Evolutionary conservation across 2,797 vertebrate species (phyloP).

Genomic region (Clarias platycephalus): DNA sequence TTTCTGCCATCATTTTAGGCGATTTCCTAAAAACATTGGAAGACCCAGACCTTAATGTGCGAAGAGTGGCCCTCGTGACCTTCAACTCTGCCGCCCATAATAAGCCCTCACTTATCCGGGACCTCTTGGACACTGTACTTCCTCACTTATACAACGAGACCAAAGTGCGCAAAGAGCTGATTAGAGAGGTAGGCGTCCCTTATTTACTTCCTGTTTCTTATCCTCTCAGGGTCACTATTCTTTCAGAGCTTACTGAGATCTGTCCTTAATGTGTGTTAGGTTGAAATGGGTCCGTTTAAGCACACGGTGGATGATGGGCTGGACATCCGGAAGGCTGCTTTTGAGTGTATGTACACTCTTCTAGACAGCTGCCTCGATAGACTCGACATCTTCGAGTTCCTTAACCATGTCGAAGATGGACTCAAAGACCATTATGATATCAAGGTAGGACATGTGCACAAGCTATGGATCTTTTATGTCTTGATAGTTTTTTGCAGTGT

Average conservation of each 20-base stretch:
- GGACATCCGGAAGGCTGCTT: constrained; percentile 89
- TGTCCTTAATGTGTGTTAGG: constrained; percentile 66
- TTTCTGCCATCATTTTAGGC: constrained; percentile 68
- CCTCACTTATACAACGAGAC: constrained; percentile 92
- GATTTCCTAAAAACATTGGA: constrained; percentile 90
- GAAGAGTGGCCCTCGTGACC: constrained; percentile 87
- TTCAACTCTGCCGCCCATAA: constrained; percentile 92
- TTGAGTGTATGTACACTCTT: constrained; percentile 92
- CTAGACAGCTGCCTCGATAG: constrained; percentile 89
- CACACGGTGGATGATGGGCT: constrained; percentile 89
- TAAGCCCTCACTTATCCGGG: constrained; percentile 88
- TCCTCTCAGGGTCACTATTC: neutral
- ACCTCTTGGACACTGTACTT: constrained; percentile 87
- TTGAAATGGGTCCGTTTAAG: constrained; percentile 92
- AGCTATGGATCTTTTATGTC: constrained; percentile 30
- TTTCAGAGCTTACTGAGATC: neutral
- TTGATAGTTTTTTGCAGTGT: constrained; percentile 15
- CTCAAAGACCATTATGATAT: constrained; percentile 93
- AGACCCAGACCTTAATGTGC: constrained; percentile 88
- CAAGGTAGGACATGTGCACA: constrained; percentile 73
- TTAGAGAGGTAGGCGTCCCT: constrained; percentile 79
- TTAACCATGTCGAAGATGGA: constrained; percentile 91
- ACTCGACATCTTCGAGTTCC: constrained; percentile 89
- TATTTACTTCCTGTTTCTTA: neutral
- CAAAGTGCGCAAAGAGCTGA: constrained; percentile 89